Evolutionary conservation across 37 sponge, comb jelly and placozoan species (phyloP), one percentile per base, ranked within the genome.

Genomic region (Bolinopsis microptera): DNA sequence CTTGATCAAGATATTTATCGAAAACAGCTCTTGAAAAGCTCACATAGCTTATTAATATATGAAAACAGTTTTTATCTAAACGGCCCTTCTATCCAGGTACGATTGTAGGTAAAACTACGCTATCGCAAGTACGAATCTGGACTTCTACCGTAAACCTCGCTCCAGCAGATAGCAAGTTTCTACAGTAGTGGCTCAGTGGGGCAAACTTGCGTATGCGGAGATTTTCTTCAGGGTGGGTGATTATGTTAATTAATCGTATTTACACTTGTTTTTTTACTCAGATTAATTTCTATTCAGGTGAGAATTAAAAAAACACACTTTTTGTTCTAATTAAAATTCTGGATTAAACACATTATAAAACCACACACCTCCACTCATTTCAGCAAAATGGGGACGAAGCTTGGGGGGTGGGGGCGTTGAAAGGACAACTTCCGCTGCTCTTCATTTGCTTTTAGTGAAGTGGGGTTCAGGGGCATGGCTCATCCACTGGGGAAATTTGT

Each of bases 401-500:
- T 68, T 93, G 95, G 76, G 33, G 97, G 96, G 35, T 94, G 97
- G 68, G 92, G 92, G 70, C 83, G 93, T 35, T 95, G 97, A 38
- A 88, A 94, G 69, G 95, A 95, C 38, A 93, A 94, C 92, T 95
- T 96, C 96, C 38, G 94, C 94, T 16, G 82, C 95, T 0, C 95
- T 96, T 69, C 92, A 95, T 35, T 22, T 61, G 26, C 33, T 40
- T 41, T 38, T 25, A 93, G 72, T 32, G 69, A 93, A 76, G 70
- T 93, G n/a, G 37, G 95, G 95, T 92, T 96, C 96, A 94, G 90
- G 98, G 35, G 90, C 96, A 0, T 98, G 98, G 98, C 95, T 97
- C 27, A 93, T 98, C 26, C 98, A 98, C 94, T 98, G 98, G 98
- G 95, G 97, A 41, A 97, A 24, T 98, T 96, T 94, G 98, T 98